Base-by-base conservation (phyloP, 2,113 vertebrate genomes). In the Salvelinus fontinalis region DNA sequence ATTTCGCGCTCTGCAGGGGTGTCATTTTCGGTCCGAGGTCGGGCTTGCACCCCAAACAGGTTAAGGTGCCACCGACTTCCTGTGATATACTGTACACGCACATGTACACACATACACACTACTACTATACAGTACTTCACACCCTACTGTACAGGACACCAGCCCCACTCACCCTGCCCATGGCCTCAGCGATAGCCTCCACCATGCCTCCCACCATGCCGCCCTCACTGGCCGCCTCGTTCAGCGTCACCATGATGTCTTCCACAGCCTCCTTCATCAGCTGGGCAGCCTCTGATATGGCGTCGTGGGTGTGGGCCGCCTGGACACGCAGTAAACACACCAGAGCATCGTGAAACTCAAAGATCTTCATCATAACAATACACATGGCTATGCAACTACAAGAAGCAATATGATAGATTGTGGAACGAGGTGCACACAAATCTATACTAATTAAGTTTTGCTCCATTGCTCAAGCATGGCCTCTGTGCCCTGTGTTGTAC, bases 251-350 rank as follows among this genome's bases (percentile, higher is more conserved):
- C 97, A 99, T 98, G 78, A 99, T 96, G 89, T 99, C 98, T 2
- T 99, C 98, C 57, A 99, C 98, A 0, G 97, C 98, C 85, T 99
- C 98, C 84, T 96, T 97, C 98, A 99, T 99, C 81, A 99, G 93
- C 82, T 98, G 98, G 2, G 96, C 92, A 0, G 98, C 98, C 84
- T 99, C 97, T 0, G 95, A 94, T 79, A 99, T 98, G 70, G 98
- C 97, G 57, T 98, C 97, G 0, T 99, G 98, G 11, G 97, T 99
- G 82, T 99, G 97, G n/a, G 93, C 95, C 0, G 97, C 97, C 97
- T 98, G 79, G 1, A 77, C 79, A 14, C 9, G 59, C 65, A 54
- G 5, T 54, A 54, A 54, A 54, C 14, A 18, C 51, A 54, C 51
- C 51, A 14, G 51, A 5, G 16, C 12, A 54, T 5, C 14, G 16